Conservation (phyloP, 2,888 invertebrate genomes). For the Cryptosula pallasiana region DNA sequence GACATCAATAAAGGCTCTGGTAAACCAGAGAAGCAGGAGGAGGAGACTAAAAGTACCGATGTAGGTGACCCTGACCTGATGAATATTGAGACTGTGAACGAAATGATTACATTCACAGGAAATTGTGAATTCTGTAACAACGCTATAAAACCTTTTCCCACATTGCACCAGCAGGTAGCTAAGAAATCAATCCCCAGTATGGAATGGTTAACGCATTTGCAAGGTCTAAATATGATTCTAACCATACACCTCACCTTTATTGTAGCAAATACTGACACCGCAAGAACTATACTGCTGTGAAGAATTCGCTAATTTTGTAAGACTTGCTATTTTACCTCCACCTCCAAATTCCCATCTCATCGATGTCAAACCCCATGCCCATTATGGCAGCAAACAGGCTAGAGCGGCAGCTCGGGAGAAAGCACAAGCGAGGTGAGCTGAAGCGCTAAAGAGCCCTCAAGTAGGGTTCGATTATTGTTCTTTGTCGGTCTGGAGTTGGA, state of each 20-base stretch:
- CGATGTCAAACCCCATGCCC: constrained; percentile 43
- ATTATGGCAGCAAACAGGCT: constrained; percentile 44
- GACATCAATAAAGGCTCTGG: not conserved
- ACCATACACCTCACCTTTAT: no score
- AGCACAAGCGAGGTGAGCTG: constrained; percentile 43
- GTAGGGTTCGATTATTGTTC: no score
- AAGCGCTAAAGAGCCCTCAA: no score
- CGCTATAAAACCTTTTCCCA: constrained; percentile 43
- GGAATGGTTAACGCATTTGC: no score
- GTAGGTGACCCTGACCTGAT: not conserved
- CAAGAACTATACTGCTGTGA: constrained; percentile 49
- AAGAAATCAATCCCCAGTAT: no score
- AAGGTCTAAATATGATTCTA: no score
- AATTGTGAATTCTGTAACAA: constrained; percentile 47
- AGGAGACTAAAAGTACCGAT: not conserved
- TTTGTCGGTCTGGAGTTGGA: no score
- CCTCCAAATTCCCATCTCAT: constrained; percentile 33
- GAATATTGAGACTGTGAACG: constrained; percentile 4
- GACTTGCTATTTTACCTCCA: constrained; percentile 38
- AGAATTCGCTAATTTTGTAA: constrained; percentile 47
- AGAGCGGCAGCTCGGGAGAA: constrained; percentile 47
- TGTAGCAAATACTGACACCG: constrained; percentile 34
- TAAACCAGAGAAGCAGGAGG: not conserved
- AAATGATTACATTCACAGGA: constrained; percentile 26
- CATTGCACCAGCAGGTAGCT: constrained; percentile 43